Conservation (phyloP, 2,888 invertebrate genomes). For the Pseudococcus jackbeardsleyi region DNA sequence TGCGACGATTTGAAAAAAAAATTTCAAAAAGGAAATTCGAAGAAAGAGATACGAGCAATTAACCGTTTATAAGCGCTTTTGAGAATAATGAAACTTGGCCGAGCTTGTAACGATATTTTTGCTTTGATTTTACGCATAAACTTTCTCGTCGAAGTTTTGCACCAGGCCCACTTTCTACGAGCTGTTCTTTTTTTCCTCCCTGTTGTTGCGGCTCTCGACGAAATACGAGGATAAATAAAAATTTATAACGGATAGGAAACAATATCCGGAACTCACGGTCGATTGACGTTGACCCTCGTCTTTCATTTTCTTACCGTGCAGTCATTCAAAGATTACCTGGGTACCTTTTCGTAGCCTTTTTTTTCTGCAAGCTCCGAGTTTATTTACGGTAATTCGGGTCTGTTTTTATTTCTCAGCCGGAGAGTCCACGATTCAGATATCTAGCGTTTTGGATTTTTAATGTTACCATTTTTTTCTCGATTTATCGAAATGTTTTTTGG, state of each 20-base stretch:
- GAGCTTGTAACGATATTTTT: slow-evolving; percentile 1
- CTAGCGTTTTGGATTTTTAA: neutral
- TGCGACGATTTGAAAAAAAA: neutral
- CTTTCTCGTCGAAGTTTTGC: neutral
- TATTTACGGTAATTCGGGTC: slow-evolving; percentile 45
- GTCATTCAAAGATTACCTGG: slow-evolving; percentile 21
- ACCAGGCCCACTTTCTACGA: neutral
- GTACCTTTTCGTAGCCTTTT: neutral
- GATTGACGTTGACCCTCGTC: slow-evolving; percentile 48
- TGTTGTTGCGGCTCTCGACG: neutral
- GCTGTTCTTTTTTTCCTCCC: neutral
- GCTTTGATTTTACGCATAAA: slow-evolving; percentile 7
- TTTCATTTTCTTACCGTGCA: slow-evolving; percentile 26
- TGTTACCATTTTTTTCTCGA: neutral
- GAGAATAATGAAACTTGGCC: slow-evolving; percentile 1
- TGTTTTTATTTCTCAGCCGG: neutral
- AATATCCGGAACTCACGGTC: slow-evolving; percentile 54
- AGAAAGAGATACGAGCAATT: neutral
- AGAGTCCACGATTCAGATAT: no score
- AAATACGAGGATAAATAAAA: slow-evolving; percentile 47
- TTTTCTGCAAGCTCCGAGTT: neutral
- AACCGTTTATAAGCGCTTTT: neutral
- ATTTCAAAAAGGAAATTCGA: neutral
- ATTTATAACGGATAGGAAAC: slow-evolving; percentile 52
- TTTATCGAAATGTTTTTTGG: neutral